Percentiles rank a stretch among this genome's conserved stretches.
Conservation (phyloP, 2,888 invertebrate species). For the Andrena camellia region DNA sequence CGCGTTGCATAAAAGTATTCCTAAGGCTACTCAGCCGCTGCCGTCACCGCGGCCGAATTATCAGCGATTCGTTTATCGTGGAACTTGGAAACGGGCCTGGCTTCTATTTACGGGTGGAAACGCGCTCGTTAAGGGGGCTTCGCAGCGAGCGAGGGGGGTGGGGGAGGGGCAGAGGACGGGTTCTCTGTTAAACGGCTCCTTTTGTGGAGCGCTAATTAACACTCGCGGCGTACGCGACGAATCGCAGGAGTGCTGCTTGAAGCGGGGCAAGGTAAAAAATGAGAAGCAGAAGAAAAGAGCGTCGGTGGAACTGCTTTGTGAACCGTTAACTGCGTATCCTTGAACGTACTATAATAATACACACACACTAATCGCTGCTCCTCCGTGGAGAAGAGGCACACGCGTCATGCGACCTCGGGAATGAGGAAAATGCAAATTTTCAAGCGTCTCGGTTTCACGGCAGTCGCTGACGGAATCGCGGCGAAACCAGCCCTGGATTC, state of each 20-base stretch:
- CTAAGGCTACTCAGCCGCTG: conserved; percentile 47
- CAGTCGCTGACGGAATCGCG: no score
- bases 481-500: no score
- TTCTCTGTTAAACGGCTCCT: neutral
- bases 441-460: neutral
- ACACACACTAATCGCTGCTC: neutral
- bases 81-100: conserved; percentile 8
- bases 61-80: conserved; percentile 26
- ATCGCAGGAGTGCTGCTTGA: neutral
- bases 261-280: neutral
- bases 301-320: neutral
- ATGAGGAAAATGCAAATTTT: conserved; percentile 34
- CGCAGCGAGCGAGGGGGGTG: neutral
- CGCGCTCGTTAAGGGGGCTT: neutral
- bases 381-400: conserved; percentile 3
- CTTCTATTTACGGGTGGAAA: neutral
- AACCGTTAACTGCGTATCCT: conserved; percentile 24
- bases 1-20: conserved; percentile 57
- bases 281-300: neutral
- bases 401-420: conserved; percentile 25
- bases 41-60: conserved; percentile 52
- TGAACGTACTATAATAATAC: conserved; percentile 20
- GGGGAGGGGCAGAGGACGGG: neutral
- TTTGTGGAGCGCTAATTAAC: neutral
- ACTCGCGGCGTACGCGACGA: neutral